Evolutionary conservation across 2,797 vertebrate species (phyloP).

Genomic region (Glossophaga mutica): DNA sequence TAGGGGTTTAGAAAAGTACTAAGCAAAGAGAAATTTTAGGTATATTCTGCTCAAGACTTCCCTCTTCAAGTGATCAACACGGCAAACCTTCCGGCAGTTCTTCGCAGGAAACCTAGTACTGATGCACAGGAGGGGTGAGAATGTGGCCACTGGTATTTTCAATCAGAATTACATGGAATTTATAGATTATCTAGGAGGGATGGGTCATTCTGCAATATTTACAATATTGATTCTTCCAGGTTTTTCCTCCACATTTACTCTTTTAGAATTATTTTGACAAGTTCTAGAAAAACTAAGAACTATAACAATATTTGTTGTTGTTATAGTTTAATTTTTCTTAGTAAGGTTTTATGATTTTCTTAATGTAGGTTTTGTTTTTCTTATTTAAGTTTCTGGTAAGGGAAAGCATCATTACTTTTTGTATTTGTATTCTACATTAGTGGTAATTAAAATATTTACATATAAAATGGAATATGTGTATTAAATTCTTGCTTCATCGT

Average conservation of each 20-base stretch:
- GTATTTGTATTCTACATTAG: neutral
- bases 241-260: neutral
- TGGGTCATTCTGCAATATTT: neutral
- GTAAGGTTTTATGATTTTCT: neutral
- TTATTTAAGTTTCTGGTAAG: neutral
- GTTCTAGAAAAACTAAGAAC: neutral
- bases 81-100: neutral
- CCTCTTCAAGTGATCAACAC: neutral
- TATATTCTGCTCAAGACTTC: neutral
- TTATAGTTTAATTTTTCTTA: neutral
- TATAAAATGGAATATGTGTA: neutral
- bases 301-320: neutral
- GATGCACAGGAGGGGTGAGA: neutral
- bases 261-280: neutral
- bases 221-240: neutral
- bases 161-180: neutral
- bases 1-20: neutral
- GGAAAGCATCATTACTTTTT: neutral
- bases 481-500: constrained; percentile 22
- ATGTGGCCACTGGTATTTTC: neutral
- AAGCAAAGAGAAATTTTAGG: neutral
- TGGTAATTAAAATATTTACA: neutral
- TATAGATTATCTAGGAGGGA: neutral
- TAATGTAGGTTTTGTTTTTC: neutral
- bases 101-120: neutral